A percentile compares a stretch with the other conserved stretches of the same genome.
Evolutionary conservation across 1,140 invertebrate species (phyloP).

Genomic region (Uloborus diversus): DNA sequence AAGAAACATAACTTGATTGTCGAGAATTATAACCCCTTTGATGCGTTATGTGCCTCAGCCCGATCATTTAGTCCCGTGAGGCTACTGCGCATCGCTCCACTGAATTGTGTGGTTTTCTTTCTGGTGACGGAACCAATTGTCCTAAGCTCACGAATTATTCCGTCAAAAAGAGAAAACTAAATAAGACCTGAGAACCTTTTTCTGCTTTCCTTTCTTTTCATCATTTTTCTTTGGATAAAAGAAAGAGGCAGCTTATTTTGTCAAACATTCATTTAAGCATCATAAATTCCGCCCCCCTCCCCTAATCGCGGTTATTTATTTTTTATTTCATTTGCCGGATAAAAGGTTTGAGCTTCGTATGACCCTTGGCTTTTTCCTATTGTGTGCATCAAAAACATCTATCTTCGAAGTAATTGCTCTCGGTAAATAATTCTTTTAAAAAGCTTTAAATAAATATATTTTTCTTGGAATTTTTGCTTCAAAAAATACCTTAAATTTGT

Average conservation of each 20-base stretch:
- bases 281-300: background rate
- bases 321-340: no score
- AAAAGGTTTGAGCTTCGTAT: no score
- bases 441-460: no score
- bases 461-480: no score
- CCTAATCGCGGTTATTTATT: constrained; percentile 17
- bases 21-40: constrained; percentile 21
- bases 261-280: constrained; percentile 36
- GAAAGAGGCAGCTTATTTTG: constrained; percentile 37
- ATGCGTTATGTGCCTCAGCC: no score
- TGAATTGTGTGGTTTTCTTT: background rate
- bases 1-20: constrained; percentile 31
- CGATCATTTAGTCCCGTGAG: no score
- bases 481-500: no score
- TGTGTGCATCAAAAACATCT: no score
- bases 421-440: no score
- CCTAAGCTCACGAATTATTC: constrained; percentile 34
- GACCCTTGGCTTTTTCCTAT: no score
- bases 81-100: constrained; percentile 22
- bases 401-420: no score
- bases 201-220: background rate
- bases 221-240: no score
- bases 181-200: constrained; percentile 7
- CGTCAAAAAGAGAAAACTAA: background rate
- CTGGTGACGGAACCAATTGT: constrained; percentile 21